These are phyloP conservation scores for Pammene aurita DNA, from an alignment of 2,888 invertebrate genomes.

Conservation along the genomic window DNA sequence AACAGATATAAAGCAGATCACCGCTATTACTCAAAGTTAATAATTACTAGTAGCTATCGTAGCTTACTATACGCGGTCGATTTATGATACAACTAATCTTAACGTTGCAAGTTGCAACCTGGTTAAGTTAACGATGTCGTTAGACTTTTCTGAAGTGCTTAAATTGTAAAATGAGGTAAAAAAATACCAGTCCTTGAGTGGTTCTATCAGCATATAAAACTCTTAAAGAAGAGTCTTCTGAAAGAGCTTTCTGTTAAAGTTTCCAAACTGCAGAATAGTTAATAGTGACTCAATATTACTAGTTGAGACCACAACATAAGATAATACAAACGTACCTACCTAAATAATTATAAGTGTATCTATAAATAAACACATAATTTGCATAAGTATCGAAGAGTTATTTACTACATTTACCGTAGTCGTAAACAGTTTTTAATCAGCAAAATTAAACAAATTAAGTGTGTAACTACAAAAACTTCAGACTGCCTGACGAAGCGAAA, in stretches of 20 bases:
- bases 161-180: conserved; percentile 9
- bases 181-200: not conserved
- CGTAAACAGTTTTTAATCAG: conserved; percentile 10
- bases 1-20: conserved; percentile 65
- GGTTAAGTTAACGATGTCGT: not conserved
- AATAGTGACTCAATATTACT: not conserved
- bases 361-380: not conserved
- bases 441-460: conserved; percentile 12
- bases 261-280: not conserved
- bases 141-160: conserved; percentile 3
- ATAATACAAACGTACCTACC: not conserved
- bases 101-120: not conserved
- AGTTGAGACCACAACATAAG: not conserved
- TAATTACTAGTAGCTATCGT: conserved; percentile 56
- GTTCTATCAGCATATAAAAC: not conserved
- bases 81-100: conserved; percentile 9
- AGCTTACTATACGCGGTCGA: conserved; percentile 50
- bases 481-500: not conserved
- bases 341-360: not conserved
- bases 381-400: not conserved
- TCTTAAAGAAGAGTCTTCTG: not conserved
- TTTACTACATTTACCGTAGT: not conserved
- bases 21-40: conserved; percentile 61
- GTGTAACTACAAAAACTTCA: not conserved
- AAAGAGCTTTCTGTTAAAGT: not conserved